These are phyloP conservation scores for Hafferia zeledoni DNA, from an alignment of 2,797 vertebrate species.

Conservation along the genomic window DNA sequence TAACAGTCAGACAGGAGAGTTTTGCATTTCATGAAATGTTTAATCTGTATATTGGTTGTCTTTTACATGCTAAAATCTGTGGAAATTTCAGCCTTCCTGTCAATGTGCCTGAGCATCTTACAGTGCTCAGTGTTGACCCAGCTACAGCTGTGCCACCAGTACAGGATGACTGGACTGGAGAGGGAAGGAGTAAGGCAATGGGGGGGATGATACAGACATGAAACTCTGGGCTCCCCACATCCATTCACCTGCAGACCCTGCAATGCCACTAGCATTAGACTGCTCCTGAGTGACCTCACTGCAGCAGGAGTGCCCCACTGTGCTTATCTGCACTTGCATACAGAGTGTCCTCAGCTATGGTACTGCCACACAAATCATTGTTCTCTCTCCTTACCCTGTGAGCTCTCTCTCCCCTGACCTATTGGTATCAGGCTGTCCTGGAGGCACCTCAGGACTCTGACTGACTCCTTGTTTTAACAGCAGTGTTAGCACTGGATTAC, in stretches of 20 bases:
- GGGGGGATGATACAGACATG: not conserved
- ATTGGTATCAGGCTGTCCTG: not conserved
- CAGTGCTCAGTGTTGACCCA: fast-evolving
- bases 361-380: not conserved
- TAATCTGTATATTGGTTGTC: not conserved
- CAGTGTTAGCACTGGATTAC: not conserved
- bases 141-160: not conserved
- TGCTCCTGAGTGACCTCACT: not conserved
- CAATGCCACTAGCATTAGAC: not conserved
- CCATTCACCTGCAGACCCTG: not conserved
- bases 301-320: not conserved
- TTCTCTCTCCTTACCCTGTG: no score
- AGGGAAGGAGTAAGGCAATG: not conserved
- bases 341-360: fast-evolving
- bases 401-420: not conserved
- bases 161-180: fast-evolving
- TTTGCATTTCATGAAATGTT: constrained; percentile 32
- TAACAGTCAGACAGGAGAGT: not conserved
- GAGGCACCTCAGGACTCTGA: not conserved
- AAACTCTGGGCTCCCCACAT: not conserved
- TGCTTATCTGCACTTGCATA: not conserved
- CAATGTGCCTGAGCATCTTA: not conserved
- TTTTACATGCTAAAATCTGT: not conserved
- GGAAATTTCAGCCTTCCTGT: not conserved
- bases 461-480: not conserved